These are phyloP conservation scores for Euwallacea similis DNA, from an alignment of 1,140 invertebrate genomes.

Conservation along the genomic window DNA sequence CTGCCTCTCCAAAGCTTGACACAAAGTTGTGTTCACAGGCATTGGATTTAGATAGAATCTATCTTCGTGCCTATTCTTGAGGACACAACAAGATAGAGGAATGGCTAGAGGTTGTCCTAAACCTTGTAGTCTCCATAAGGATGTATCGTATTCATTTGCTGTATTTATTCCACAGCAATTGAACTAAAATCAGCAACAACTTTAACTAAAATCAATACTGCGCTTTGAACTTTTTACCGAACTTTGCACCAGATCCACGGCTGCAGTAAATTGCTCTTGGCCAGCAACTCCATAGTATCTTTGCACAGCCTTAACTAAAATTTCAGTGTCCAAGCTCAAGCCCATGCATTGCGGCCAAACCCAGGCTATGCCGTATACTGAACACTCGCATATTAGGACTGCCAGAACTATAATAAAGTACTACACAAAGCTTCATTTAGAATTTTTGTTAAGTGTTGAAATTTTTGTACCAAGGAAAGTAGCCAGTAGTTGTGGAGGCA, in stretches of 20 bases:
- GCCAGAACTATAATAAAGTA: constrained; percentile 73
- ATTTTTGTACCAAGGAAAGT: constrained; percentile 60
- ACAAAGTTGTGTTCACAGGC: constrained; percentile 69
- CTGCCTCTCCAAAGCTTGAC: constrained; percentile 67
- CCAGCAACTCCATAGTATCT: constrained; percentile 75
- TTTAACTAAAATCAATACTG: background rate
- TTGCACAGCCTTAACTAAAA: constrained; percentile 71
- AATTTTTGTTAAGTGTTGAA: constrained; percentile 1
- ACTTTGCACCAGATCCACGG: constrained; percentile 74
- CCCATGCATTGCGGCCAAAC: constrained; percentile 78
- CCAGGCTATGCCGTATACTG: constrained; percentile 71
- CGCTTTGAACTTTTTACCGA: constrained; percentile 53
- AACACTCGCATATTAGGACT: constrained; percentile 71
- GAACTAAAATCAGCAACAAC: constrained; percentile 59
- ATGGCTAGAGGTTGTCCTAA: constrained; percentile 71
- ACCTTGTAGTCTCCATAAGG: constrained; percentile 75
- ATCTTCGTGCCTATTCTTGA: constrained; percentile 62
- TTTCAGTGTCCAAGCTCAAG: constrained; percentile 66
- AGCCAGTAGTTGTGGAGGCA: constrained; percentile 73
- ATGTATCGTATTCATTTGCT: constrained; percentile 79
- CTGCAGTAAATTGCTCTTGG: constrained; percentile 73
- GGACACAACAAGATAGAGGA: constrained; percentile 76
- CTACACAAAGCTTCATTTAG: constrained; percentile 55
- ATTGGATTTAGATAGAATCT: constrained; percentile 74
- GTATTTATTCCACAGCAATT: constrained; percentile 82